Conservation (phyloP, 2,888 invertebrate species). For the Carpatolechia fugitivella region DNA sequence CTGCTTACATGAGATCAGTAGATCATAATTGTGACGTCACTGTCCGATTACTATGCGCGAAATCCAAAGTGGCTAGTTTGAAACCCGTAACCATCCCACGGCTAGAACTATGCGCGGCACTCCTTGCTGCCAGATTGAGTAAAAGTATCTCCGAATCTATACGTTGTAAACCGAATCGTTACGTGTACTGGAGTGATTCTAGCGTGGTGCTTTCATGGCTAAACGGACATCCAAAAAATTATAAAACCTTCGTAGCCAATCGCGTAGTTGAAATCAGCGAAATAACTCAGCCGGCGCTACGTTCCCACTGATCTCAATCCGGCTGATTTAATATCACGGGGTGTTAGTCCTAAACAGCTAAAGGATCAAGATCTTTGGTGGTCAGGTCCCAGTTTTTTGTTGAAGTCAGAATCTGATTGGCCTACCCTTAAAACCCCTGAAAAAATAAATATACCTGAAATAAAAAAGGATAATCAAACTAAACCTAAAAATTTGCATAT, state of each 20-base stretch:
- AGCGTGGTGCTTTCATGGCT: conserved; percentile 26
- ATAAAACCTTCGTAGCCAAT: conserved; percentile 27
- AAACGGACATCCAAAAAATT: conserved; percentile 1
- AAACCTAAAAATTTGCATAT: too few relatives aligned
- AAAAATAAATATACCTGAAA: neutral
- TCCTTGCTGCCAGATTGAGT: conserved; percentile 20
- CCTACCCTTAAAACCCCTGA: neutral
- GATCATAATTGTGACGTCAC: neutral
- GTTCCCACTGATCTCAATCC: conserved; percentile 19
- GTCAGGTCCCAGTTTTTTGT: neutral
- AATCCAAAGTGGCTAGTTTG: conserved; percentile 23
- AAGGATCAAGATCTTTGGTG: neutral
- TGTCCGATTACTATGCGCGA: conserved; percentile 21
- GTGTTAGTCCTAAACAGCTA: neutral
- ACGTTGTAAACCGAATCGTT: conserved; percentile 11
- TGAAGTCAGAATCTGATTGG: neutral
- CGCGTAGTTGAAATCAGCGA: conserved; percentile 17
- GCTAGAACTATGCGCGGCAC: conserved; percentile 27
- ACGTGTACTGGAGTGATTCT: conserved; percentile 25
- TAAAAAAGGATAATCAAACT: too few relatives aligned
- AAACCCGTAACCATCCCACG: conserved; percentile 24
- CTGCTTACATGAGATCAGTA: neutral
- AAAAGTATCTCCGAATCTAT: conserved; percentile 7
- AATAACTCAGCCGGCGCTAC: conserved; percentile 16
- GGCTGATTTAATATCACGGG: conserved; percentile 21